A percentile compares a stretch with the other conserved stretches of the same genome.
Evolutionary conservation across 92 coral and sea anemone genomes (phyloP).

Genomic region (Pocillopora grandis): DNA sequence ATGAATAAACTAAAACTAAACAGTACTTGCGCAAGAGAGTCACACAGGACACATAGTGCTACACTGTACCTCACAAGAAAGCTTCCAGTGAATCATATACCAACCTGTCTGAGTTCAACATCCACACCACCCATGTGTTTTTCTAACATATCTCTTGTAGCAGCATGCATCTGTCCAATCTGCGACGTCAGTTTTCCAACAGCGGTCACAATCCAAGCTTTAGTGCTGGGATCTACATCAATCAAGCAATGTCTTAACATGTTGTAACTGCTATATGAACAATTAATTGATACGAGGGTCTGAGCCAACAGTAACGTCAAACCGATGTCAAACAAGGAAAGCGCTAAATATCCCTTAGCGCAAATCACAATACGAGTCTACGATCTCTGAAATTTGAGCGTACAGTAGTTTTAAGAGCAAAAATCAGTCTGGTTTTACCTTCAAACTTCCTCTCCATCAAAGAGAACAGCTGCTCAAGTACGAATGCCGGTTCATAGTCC

Average conservation of each 20-base stretch:
- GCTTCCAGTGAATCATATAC: neutral
- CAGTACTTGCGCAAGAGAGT: too few relatives aligned
- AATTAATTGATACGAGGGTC: neutral
- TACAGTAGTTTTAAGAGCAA: neutral
- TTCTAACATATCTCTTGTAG: constrained; percentile 49
- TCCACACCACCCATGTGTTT: constrained; percentile 50
- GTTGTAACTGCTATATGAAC: neutral
- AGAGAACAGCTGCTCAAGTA: constrained; percentile 67
- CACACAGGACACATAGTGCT: too few relatives aligned
- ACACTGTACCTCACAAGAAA: too few relatives aligned
- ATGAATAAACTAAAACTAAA: too few relatives aligned
- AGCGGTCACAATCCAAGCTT: constrained; percentile 82
- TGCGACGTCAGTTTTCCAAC: constrained; percentile 79
- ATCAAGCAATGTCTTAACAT: neutral
- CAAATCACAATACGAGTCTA: too few relatives aligned
- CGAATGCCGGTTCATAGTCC: constrained; percentile 59
- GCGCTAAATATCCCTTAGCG: too few relatives aligned
- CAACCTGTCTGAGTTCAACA: constrained; percentile 87
- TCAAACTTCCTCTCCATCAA: constrained; percentile 78
- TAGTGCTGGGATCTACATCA: constrained; percentile 73
- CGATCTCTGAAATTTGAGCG: too few relatives aligned
- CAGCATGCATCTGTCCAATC: constrained; percentile 52
- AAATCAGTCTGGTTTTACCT: constrained; percentile 46
- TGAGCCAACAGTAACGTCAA: too few relatives aligned
- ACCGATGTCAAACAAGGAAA: too few relatives aligned